A percentile compares a stretch with the other conserved stretches of the same genome.
phyloP scores from a whole-genome alignment of 2,797 vertebrate species.

The Mus minutoides region DNA sequence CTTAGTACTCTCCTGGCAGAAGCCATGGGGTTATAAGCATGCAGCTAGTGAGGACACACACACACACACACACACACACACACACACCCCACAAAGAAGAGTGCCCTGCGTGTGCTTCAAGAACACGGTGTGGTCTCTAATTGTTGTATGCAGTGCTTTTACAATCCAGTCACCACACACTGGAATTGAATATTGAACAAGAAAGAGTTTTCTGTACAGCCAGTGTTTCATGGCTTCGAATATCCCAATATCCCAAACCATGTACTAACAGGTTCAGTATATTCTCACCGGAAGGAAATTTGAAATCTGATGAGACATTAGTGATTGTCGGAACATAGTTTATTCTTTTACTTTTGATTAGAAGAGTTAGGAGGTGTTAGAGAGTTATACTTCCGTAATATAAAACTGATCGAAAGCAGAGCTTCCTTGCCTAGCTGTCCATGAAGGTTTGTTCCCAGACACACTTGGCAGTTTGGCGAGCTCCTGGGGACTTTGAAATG shows the following conservation, averaged over 20 bases:
- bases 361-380: not conserved
- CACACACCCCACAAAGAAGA: not conserved
- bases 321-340: constrained; percentile 17
- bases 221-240: not conserved
- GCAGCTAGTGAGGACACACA: not conserved
- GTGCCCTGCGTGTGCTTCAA: not conserved
- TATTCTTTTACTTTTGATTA: not conserved
- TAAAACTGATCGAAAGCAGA: constrained; percentile 16
- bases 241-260: not conserved
- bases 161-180: not conserved
- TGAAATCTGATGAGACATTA: not conserved
- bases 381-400: constrained; percentile 44
- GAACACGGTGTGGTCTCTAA: not conserved
- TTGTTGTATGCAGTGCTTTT: not conserved
- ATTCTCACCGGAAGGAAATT: not conserved
- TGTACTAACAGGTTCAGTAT: not conserved
- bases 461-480: not conserved
- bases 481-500: not conserved
- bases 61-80: no score
- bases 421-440: not conserved
- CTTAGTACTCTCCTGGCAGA: no score
- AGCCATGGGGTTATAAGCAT: not conserved
- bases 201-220: not conserved
- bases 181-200: not conserved
- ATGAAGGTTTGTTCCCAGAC: constrained; percentile 23